A percentile compares a stretch with the other conserved stretches of the same genome.
These are phyloP conservation scores for Urocyon cinereoargenteus DNA, from an alignment of 2,797 vertebrate species.

Conservation along the genomic window DNA sequence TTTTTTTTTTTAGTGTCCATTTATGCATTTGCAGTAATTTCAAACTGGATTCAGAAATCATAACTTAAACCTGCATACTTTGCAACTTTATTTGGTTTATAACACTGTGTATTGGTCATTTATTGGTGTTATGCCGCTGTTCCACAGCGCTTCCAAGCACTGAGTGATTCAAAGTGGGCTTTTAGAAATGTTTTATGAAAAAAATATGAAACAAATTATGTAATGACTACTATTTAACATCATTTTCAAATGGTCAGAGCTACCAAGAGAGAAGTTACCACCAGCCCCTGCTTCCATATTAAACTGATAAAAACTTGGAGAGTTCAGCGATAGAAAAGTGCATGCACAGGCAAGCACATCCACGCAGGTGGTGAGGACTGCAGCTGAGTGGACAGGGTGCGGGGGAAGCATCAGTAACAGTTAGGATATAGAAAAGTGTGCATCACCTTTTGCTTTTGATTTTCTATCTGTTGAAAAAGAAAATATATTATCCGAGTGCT, in stretches of 20 bases:
- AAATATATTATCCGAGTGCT: neutral
- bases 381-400: rapidly evolving
- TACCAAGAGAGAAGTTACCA: neutral
- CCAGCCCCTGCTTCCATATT: neutral
- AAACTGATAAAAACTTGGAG: neutral
- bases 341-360: too few relatives aligned
- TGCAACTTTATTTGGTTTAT: neutral
- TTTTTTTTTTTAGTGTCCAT: neutral
- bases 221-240: neutral
- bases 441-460: neutral
- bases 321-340: neutral
- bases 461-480: neutral
- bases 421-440: neutral
- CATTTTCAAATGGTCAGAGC: neutral
- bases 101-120: neutral
- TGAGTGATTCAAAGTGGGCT: neutral
- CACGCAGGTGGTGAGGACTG: neutral
- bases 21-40: neutral
- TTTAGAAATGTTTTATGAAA: neutral
- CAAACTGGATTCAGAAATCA: neutral
- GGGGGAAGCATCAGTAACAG: too few relatives aligned
- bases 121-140: neutral
- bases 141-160: too few relatives aligned
- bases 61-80: neutral
- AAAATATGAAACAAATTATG: neutral